Percentiles rank a stretch among this genome's conserved stretches.
phyloP scores from a whole-genome alignment of 2,888 invertebrate genomes.

The Drosophila kokeensis region DNA sequence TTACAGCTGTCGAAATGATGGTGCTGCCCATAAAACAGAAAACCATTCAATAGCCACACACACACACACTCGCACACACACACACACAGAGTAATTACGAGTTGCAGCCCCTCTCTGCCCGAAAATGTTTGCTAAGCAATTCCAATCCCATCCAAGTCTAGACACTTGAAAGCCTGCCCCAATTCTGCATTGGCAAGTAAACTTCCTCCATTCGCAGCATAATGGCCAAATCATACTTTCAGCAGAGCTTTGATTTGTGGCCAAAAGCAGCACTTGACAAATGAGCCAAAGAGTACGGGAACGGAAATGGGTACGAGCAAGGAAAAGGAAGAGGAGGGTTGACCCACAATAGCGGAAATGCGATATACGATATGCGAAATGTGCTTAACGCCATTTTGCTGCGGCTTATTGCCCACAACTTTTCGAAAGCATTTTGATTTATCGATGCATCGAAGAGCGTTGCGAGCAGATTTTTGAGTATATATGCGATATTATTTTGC shows the following conservation, averaged over 20 bases:
- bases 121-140: conserved; percentile 42
- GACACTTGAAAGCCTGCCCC: conserved; percentile 61
- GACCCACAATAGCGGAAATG: conserved; percentile 19
- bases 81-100: conserved; percentile 51
- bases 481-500: conserved; percentile 2
- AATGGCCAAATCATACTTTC: conserved; percentile 57
- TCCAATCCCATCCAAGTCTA: conserved; percentile 32
- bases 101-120: not conserved
- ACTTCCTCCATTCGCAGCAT: conserved; percentile 37
- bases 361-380: conserved; percentile 49
- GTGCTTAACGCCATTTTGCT: conserved; percentile 22
- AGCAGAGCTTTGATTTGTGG: conserved; percentile 37
- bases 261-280: conserved; percentile 57
- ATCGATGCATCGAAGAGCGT: conserved; percentile 5
- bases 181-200: conserved; percentile 59
- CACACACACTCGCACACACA: not conserved
- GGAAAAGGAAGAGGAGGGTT: conserved; percentile 9
- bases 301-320: not conserved
- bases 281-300: conserved; percentile 37
- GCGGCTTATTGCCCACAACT: conserved; percentile 13
- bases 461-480: not conserved
- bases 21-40: conserved; percentile 38
- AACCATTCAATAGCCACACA: conserved; percentile 51
- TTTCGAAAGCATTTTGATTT: conserved; percentile 27
- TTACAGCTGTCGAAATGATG: conserved; percentile 46